Evolutionary conservation across 2,888 invertebrate genomes (phyloP), one percentile per base, ranked within the genome.

Genomic region (Heteropelma amictum): DNA sequence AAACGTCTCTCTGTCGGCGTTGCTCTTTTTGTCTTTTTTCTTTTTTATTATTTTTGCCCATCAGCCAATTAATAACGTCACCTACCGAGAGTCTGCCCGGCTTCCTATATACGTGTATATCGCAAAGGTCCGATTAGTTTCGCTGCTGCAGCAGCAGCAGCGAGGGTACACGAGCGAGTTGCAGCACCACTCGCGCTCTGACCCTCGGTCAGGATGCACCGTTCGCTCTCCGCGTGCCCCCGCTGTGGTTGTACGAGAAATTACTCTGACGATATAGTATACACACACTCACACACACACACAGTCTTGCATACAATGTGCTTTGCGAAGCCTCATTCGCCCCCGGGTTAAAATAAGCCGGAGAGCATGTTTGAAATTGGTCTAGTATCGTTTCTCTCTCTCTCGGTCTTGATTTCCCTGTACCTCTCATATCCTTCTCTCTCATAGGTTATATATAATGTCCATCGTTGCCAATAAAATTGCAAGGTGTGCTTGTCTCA

Each of bases 61-160:
- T 86, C 83, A 82, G 84, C 85, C 84, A 85, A 87, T 87, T 87
- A 87, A 85, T 86, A 84, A 86, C 83, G 83, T 84, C 84, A 86
- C 84, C 84, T 84, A 58, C 71, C 56, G 72, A 47, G 70, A 47
- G 68, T 64, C 67, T 26, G 47, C 51, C 53, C 23, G 53, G 33
- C 65, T 56, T 67, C 64, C 28, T 30, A 42, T n/a, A n/a, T n/a
- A n/a, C n/a, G n/a, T n/a, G n/a, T n/a, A n/a, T n/a, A n/a, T n/a
- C n/a, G n/a, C 19, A 51, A 58, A 40, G 49, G 26, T 40, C 26
- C 69, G 60, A 69, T 65, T 74, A 60, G 58, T 30, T 64, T 53
- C 64, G 61, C 53, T 64, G 35, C 49, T 21, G 35, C 45, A 35
- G 60, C 51, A 61, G 56, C 70, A n/a, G n/a, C n/a, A n/a, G n/a